These are phyloP conservation scores for Syrphus vitripennis DNA, from an alignment of 2,888 invertebrate genomes.

Conservation along the genomic window DNA sequence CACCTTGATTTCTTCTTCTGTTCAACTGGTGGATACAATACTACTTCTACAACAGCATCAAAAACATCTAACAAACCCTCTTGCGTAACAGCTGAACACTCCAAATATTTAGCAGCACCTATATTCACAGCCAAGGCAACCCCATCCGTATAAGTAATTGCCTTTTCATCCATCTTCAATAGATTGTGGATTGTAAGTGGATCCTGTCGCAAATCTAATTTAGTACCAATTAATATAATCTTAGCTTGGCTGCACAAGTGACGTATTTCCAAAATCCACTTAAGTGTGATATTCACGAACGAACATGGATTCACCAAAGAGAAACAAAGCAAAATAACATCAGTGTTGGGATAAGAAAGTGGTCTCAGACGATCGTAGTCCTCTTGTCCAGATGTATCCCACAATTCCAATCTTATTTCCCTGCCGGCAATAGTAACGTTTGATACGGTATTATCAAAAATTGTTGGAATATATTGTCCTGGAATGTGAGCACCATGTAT, in stretches of 20 bases:
- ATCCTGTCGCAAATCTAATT: slow-evolving; percentile 79
- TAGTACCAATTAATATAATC: slow-evolving; percentile 80
- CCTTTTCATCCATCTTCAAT: too few relatives aligned
- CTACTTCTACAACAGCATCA: neutral
- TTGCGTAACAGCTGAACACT: slow-evolving; percentile 79
- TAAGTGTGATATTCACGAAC: slow-evolving; percentile 80
- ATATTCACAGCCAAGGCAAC: too few relatives aligned
- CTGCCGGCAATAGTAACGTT: slow-evolving; percentile 80
- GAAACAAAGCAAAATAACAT: slow-evolving; percentile 79
- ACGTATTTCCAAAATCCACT: neutral
- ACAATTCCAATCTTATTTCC: slow-evolving; percentile 79
- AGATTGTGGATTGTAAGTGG: too few relatives aligned
- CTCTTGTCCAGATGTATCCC: slow-evolving; percentile 80
- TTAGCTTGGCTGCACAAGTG: slow-evolving; percentile 74
- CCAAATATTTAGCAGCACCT: slow-evolving; percentile 78
- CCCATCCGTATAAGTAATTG: too few relatives aligned
- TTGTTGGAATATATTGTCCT: slow-evolving; percentile 79
- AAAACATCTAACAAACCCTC: slow-evolving; percentile 74
- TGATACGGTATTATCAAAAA: slow-evolving; percentile 79
- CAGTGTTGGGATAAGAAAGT: slow-evolving; percentile 79
- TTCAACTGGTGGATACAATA: too few relatives aligned
- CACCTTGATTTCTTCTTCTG: too few relatives aligned
- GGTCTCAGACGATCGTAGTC: slow-evolving; percentile 79
- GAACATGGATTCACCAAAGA: slow-evolving; percentile 79
- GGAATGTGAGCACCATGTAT: slow-evolving; percentile 79